Evolutionary conservation across 2,888 invertebrate genomes (phyloP).

Genomic region (Invenusta paracnida): DNA sequence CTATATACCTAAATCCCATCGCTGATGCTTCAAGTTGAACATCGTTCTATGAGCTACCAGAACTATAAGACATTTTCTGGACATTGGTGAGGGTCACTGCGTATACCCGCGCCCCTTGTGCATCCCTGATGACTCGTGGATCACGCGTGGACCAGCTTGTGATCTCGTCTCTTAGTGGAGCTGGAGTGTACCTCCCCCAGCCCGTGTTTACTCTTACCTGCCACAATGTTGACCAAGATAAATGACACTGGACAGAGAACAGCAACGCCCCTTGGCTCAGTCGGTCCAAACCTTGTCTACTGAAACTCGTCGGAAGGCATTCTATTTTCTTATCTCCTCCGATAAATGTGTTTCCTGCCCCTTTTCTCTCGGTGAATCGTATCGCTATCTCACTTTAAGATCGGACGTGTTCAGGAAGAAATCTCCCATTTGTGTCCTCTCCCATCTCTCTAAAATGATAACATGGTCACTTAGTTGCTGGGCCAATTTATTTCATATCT

Average conservation of each 20-base stretch:
- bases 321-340: not conserved
- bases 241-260: not conserved
- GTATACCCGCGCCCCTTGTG: too few species aligned
- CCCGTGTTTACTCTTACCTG: not conserved
- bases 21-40: too few species aligned
- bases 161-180: not conserved
- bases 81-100: too few species aligned
- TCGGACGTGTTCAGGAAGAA: not conserved
- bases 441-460: not conserved
- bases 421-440: too few species aligned
- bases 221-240: slow-evolving; percentile 25
- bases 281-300: not conserved
- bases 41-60: too few species aligned
- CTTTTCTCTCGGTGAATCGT: too few species aligned
- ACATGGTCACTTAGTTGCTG: slow-evolving; percentile 11
- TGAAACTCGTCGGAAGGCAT: too few species aligned
- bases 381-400: too few species aligned
- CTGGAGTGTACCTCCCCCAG: too few species aligned
- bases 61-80: not conserved
- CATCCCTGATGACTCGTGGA: too few species aligned
- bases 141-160: not conserved
- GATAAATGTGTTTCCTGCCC: not conserved
- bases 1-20: too few species aligned
- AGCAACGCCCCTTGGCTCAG: not conserved
- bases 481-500: not conserved